Conservation (phyloP, 2,113 vertebrate genomes). For the Pithys albifrons region DNA sequence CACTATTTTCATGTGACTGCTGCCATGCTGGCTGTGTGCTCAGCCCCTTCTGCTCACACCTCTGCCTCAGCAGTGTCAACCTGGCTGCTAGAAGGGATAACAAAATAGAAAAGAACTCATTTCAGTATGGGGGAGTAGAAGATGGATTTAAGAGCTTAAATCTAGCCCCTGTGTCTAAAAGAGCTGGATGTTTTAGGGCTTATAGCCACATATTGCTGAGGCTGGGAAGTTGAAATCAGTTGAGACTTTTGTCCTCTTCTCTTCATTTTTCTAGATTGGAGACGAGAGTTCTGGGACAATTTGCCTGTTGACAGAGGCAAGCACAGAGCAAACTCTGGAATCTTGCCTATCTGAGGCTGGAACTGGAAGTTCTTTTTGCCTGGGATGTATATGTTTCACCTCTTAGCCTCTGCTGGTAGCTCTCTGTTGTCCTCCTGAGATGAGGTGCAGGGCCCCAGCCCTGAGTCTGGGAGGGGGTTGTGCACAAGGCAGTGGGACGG, state of each 20-base stretch:
- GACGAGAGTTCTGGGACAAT: neutral
- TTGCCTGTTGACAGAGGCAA: neutral
- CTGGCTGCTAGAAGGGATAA: neutral
- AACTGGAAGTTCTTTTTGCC: neutral
- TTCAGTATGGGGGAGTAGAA: neutral
- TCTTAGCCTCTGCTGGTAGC: rapidly evolving
- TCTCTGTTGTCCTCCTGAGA: rapidly evolving
- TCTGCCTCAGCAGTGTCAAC: neutral
- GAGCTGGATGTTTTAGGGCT: neutral
- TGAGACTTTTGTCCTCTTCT: neutral
- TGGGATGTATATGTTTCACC: neutral
- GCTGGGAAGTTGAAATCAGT: neutral
- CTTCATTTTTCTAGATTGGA: neutral
- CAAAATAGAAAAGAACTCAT: neutral
- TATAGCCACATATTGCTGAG: neutral
- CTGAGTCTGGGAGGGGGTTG: neutral
- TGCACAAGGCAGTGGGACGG: neutral
- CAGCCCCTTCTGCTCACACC: neutral
- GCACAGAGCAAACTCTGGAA: neutral
- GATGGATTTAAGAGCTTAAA: neutral
- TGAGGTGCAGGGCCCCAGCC: rapidly evolving
- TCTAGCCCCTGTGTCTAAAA: neutral
- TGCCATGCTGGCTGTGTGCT: neutral
- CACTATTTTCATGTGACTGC: neutral
- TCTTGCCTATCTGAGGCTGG: neutral